A percentile compares a stretch with the other conserved stretches of the same genome.
Evolutionary conservation across 1,140 invertebrate genomes (phyloP).

Genomic region (Psix sp.): DNA sequence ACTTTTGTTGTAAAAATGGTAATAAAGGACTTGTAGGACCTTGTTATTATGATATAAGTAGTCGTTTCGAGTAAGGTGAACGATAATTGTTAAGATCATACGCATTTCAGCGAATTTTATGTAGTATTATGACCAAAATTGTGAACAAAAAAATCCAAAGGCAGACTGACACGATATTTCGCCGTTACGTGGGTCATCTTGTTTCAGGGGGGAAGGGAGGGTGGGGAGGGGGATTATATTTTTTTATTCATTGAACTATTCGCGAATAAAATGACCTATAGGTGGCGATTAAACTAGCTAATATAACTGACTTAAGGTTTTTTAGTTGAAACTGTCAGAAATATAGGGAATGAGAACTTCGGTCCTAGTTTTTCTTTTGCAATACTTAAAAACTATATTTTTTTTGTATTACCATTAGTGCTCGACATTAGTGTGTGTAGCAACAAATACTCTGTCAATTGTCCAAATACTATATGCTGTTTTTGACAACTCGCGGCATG

Average conservation of each 20-base stretch:
- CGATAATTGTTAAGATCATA: slow-evolving; percentile 22
- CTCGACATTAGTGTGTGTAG: too few relatives aligned
- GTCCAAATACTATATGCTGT: too few relatives aligned
- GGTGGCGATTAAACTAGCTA: too few relatives aligned
- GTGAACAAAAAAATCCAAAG: slow-evolving; percentile 22
- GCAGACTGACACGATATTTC: slow-evolving; percentile 50
- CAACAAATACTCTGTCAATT: too few relatives aligned
- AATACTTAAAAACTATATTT: too few relatives aligned
- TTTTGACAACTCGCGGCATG: too few relatives aligned
- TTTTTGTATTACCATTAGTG: too few relatives aligned
- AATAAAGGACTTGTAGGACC: slow-evolving; percentile 38
- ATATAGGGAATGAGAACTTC: too few relatives aligned
- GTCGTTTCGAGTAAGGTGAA: slow-evolving; percentile 35
- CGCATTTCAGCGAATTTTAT: slow-evolving; percentile 31
- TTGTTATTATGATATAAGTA: slow-evolving; percentile 47
- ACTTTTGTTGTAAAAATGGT: slow-evolving; percentile 3
- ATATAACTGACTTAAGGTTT: too few relatives aligned
- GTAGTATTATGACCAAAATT: slow-evolving; percentile 24
- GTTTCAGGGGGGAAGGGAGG: slow-evolving; percentile 8
- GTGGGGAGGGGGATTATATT: slow-evolving; percentile 27
- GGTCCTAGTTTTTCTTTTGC: too few relatives aligned
- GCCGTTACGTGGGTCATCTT: slow-evolving; percentile 35
- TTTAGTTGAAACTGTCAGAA: too few relatives aligned
- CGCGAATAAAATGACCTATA: too few relatives aligned
- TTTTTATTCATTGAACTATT: slow-evolving; percentile 51